Base-by-base conservation (phyloP, 2,888 invertebrate genomes). In the Eupithecia abbreviata region DNA sequence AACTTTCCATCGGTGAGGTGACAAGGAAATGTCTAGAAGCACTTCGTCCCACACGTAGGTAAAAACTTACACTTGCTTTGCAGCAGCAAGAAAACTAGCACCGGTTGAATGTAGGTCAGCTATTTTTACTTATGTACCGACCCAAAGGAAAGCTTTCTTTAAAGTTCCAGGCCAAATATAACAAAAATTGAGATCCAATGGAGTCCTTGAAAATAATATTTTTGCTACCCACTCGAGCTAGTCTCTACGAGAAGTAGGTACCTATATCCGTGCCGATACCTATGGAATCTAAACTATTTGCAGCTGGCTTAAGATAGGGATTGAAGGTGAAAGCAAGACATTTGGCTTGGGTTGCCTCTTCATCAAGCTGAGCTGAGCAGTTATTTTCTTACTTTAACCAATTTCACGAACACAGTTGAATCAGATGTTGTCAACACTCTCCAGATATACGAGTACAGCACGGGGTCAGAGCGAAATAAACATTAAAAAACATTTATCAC, bases 1-100 rank as follows among this genome's bases (percentile, higher is more conserved):
- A 74, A 74, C 86, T 87, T 85, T 87, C 62, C 30, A 62, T 30
- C 12, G 18, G 62, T 12, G 12, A 62, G 81, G 82, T 82, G 80
- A 80, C 80, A 78, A 79, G 55, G n/a, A 58, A 58, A 80, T 76
- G 81, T 30, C 30, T 62, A 81, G 80, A 77, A 18, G n/a, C 55
- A 77, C 76, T 77, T 79, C 73, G 73, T 79, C 67, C 65, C 78
- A 79, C 79, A 80, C 78, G 72, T 78, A 47, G 45, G 45, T 45
- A 45, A 5, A 7, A 5, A 45, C 45, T 7, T 7, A 62, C 30
- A 62, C 18, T 62, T 62, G 12, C 30, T 62, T 30, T 62, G 3
- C 30, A 62, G 12, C 18, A 62, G 7, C 62, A 62, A 62, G 62
- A 58, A 58, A 58, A 18, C 58, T 3, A 62, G 62, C 62, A 30